A percentile compares a stretch with the other conserved stretches of the same genome.
Evolutionary conservation across 2,113 vertebrate species (phyloP).

Genomic region (Odobenus rosmarus): DNA sequence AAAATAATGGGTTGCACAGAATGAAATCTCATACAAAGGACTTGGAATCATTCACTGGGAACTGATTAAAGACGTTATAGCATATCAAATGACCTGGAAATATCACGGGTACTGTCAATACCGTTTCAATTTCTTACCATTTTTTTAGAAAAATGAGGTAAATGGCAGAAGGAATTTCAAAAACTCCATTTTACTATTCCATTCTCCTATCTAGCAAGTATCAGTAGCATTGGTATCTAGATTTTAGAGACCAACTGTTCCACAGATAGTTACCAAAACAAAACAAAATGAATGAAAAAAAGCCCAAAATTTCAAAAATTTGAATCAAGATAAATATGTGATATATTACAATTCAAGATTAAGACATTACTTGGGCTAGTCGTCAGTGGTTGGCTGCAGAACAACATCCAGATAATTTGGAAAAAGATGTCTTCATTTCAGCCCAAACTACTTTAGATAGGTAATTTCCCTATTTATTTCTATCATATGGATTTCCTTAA

Average conservation of each 20-base stretch:
- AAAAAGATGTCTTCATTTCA: background rate
- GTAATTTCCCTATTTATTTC: background rate
- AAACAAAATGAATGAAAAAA: no score
- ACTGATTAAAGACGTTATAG: background rate
- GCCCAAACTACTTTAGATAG: background rate
- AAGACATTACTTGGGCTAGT: background rate
- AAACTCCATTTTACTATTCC: background rate
- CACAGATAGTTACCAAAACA: background rate
- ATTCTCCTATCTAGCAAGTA: background rate
- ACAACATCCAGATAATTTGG: background rate
- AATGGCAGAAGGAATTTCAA: background rate
- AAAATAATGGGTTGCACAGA: background rate
- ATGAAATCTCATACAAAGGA: background rate
- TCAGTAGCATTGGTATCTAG: background rate
- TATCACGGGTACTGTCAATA: background rate
- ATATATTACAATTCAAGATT: background rate
- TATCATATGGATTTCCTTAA: background rate
- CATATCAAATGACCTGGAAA: background rate
- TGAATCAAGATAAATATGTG: background rate
- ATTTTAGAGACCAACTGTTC: background rate
- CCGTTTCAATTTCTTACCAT: background rate
- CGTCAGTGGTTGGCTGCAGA: background rate
- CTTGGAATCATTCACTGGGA: background rate
- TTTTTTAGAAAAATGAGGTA: background rate
- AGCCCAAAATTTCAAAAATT: background rate